Percentiles rank a stretch among this genome's conserved stretches.
These are phyloP conservation scores for Rhingia campestris DNA, from an alignment of 2,888 invertebrate species.

Conservation along the genomic window DNA sequence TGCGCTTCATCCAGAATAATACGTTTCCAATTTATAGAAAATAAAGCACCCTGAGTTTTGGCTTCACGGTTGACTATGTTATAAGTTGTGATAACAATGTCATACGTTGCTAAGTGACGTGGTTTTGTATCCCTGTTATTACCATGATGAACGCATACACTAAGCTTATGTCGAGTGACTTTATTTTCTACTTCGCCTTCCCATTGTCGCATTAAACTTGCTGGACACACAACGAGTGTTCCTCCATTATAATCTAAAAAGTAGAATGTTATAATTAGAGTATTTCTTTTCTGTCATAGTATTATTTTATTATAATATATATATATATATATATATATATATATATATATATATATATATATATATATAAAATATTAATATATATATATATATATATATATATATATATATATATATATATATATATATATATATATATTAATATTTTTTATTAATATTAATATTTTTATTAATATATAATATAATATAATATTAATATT, in stretches of 20 bases:
- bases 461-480: too few relatives aligned
- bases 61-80: slow-evolving; percentile 87
- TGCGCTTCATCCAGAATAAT: slow-evolving; percentile 97
- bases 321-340: too few relatives aligned
- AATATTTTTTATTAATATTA: too few relatives aligned
- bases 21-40: slow-evolving; percentile 91
- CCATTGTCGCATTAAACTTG: slow-evolving; percentile 96
- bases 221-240: slow-evolving; percentile 95
- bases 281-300: too few relatives aligned
- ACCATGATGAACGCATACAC: slow-evolving; percentile 91
- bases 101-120: slow-evolving; percentile 86
- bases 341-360: too few relatives aligned
- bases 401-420: too few relatives aligned
- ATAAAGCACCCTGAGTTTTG: slow-evolving; percentile 85
- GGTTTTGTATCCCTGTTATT: slow-evolving; percentile 87
- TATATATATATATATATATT: too few relatives aligned
- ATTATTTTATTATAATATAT: too few relatives aligned
- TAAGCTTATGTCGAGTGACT: slow-evolving; percentile 85
- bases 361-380: too few relatives aligned
- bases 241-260: slow-evolving; percentile 85
- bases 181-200: slow-evolving; percentile 89
- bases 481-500: too few relatives aligned
- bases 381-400: too few relatives aligned
- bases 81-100: slow-evolving; percentile 96
- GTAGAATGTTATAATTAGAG: too few relatives aligned